These are phyloP conservation scores for Sebastes steindachneri DNA, from an alignment of 2,797 vertebrate species.

Conservation along the genomic window DNA sequence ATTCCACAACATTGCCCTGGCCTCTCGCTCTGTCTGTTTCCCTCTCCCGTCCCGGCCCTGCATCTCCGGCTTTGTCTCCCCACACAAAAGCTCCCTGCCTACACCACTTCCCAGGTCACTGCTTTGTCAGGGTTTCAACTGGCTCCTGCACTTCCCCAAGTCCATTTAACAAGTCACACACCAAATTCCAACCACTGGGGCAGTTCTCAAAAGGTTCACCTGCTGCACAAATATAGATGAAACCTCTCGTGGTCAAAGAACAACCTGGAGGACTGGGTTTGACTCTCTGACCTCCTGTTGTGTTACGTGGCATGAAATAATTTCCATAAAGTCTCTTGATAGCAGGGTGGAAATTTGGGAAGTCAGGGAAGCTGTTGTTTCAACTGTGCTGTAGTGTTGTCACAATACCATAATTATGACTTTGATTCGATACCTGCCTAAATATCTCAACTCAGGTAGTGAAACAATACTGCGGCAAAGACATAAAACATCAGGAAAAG, in stretches of 20 bases:
- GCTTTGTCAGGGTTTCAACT: constrained; percentile 81
- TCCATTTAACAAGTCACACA: constrained; percentile 67
- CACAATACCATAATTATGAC: background rate
- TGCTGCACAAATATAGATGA: background rate
- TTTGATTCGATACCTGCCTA: background rate
- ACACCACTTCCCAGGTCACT: constrained; percentile 86
- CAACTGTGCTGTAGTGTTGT: background rate
- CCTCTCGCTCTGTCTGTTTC: constrained; percentile 75
- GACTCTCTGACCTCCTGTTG: constrained; percentile 19
- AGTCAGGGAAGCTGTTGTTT: background rate
- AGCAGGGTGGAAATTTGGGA: background rate
- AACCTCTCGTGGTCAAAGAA: background rate
- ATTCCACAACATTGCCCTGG: constrained; percentile 81
- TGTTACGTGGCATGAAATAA: background rate
- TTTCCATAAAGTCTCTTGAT: background rate
- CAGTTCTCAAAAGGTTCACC: constrained; percentile 13
- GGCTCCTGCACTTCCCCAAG: constrained; percentile 64
- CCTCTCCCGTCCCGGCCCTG: constrained; percentile 66
- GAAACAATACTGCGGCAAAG: too few relatives aligned
- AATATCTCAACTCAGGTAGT: background rate
- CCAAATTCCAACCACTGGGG: constrained; percentile 43
- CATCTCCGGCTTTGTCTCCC: constrained; percentile 82
- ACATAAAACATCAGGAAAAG: background rate
- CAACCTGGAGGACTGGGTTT: background rate
- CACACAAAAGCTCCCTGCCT: constrained; percentile 86